Base-by-base conservation (phyloP, 2,888 invertebrate genomes). In the Furcula furcula region DNA sequence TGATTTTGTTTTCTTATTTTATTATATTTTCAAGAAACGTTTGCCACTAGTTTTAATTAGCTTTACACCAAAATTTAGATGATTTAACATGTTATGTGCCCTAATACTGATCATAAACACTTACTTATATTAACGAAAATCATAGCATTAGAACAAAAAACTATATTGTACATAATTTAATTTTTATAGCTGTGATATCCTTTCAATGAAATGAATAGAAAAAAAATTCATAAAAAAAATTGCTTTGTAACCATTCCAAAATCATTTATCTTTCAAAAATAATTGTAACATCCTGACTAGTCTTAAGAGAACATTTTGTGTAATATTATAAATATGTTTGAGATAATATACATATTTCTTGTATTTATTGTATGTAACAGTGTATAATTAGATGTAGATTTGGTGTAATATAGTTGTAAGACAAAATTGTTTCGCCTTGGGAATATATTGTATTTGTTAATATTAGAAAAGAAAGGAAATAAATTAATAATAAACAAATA, bases 41-140 rank as follows among this genome's bases (percentile, higher is more conserved):
- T 71, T 86, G 85, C 86, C 86, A 86, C 77, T 86, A 86, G 83
- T 56, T 74, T 63, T 69, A 60, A 52, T 72, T 86, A 87, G 87
- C 87, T 84, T 80, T 85, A 85, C 82, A 85, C 87, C 87, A 87
- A 87, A 87, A 82, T 79, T 61, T 80, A 78, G 81, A 66, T 65
- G 52, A 63, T 68, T 66, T 69, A 70, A 58, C 55, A 44, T 52
- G 36, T 36, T 36, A 49, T 57, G 71, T 76, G 69, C 69, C 74
- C 72, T 72, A 66, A 64, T 58, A 55, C 57, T 53, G 10, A 60
- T 47, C 18, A 29, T 34, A 29, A 32, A 57, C 35, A 43, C 42
- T 53, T 56, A 50, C 46, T 36, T 50, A 52, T 55, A 54, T 55
- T 64, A 60, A 60, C 57, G n/a, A 57, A 51, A 50, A 56, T 53